Evolutionary conservation across 2,113 vertebrate genomes (phyloP).

Genomic region (Ondatra zibethicus): DNA sequence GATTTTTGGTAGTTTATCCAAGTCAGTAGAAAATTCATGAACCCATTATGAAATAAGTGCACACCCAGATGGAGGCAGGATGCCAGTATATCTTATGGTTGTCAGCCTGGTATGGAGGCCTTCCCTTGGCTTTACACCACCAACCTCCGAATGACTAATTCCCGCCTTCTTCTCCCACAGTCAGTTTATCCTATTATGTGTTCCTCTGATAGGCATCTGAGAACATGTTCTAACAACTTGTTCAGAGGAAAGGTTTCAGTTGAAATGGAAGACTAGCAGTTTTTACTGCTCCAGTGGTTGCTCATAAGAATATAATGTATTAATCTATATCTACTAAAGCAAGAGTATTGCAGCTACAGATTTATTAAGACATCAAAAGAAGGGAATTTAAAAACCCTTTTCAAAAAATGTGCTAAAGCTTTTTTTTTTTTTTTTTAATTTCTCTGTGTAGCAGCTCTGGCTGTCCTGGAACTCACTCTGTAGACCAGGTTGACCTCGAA

Average conservation of each 20-base stretch:
- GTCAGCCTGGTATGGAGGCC: not conserved
- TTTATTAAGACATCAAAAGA: slow-evolving; percentile 54
- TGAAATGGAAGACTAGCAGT: slow-evolving; percentile 58
- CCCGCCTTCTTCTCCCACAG: slow-evolving; percentile 57
- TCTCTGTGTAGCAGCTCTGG: too few species aligned
- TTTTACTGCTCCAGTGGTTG: slow-evolving; percentile 46
- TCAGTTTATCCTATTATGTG: slow-evolving; percentile 55
- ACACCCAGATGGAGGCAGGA: not conserved
- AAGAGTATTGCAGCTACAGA: slow-evolving; percentile 7
- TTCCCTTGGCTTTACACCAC: slow-evolving; percentile 21
- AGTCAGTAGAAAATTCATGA: not conserved
- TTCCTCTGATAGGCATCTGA: slow-evolving; percentile 62
- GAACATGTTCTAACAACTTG: slow-evolving; percentile 74
- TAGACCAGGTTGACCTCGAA: too few species aligned
- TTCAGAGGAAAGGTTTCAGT: slow-evolving; percentile 62
- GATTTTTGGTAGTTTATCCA: slow-evolving; percentile 18
- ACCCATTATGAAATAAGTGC: slow-evolving; percentile 4
- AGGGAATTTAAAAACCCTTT: not conserved
- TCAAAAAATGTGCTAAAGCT: not conserved
- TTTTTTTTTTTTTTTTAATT: too few species aligned
- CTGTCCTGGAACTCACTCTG: too few species aligned
- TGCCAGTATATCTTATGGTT: not conserved
- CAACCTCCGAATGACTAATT: slow-evolving; percentile 68
- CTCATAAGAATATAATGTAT: slow-evolving; percentile 61
- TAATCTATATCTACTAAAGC: slow-evolving; percentile 55